Base-by-base conservation (phyloP, 2,888 invertebrate species). In the Netelia fuscicornis region DNA sequence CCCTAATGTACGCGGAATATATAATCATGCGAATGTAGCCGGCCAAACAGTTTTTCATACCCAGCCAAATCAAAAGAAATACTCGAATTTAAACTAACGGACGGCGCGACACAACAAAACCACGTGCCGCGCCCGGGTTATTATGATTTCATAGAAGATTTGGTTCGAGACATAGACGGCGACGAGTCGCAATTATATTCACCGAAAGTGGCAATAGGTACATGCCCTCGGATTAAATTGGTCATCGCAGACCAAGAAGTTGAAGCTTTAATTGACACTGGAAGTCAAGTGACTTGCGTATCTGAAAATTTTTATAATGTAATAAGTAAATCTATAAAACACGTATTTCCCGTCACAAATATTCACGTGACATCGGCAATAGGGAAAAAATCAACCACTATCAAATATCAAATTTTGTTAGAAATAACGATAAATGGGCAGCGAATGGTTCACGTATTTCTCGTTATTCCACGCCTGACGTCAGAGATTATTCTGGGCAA, bases 401-500 rank as follows among this genome's bases (percentile, higher is more conserved):
- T 68, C 23, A 68, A 68, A 52, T 25, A 13, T 13, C 68, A 68
- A 25, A n/a, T 68, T 11, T 20, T 52, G n/a, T 48, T 52, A 1
- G 68, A 68, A 25, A 25, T 52, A 11, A n/a, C 0, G 3, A 10
- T 68, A n/a, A 52, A 52, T n/a, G 11, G n/a, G 3, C 11, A 25
- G 25, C 17, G 6, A 8, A 70, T 54, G 42, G 2, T 17, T 6
- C 60, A 58, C 5, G 65, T 42, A 9, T 85, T 83, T 81, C 70
- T 85, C 6, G 20, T 83, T 11, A 72, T 86, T 8, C 81, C 83
- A 2, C 17, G 64, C 20, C 54, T 85, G 3, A 68, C 81, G 0
- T 75, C 81, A 10, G 52, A 65, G 10, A 72, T 85, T 2, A 86
- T 86, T 20, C 10, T 84, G 2, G 84, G 79, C 20, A 85, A 68